Evolutionary conservation across 2,113 vertebrate genomes (phyloP).

Genomic region (Illadopsis cleaveri): DNA sequence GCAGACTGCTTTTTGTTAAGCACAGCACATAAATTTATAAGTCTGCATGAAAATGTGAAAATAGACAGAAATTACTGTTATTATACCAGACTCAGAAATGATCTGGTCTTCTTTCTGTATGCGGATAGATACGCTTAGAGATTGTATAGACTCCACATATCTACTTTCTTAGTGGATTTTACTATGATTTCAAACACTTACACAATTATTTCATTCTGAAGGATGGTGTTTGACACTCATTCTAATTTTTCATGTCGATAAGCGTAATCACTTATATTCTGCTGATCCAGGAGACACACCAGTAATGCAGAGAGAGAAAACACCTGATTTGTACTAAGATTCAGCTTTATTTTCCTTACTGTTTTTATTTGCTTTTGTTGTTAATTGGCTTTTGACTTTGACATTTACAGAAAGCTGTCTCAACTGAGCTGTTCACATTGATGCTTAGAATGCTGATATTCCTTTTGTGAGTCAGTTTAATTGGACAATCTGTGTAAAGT

Average conservation of each 20-base stretch:
- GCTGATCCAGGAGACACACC: neutral
- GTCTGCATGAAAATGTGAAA: neutral
- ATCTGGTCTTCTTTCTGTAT: neutral
- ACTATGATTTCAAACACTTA: neutral
- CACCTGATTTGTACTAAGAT: neutral
- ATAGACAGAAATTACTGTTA: neutral
- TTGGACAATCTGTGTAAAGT: neutral
- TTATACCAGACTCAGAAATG: neutral
- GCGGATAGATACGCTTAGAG: neutral
- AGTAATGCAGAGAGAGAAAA: neutral
- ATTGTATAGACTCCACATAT: neutral
- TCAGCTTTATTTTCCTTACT: neutral
- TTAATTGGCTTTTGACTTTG: neutral
- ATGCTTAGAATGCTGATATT: neutral
- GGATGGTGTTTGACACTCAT: neutral
- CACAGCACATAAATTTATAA: neutral
- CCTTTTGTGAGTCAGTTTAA: neutral
- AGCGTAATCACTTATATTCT: neutral
- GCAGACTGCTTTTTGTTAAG: neutral
- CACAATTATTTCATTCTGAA: neutral
- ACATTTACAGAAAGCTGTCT: neutral
- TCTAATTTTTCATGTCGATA: neutral
- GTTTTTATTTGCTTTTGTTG: neutral
- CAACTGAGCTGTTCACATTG: neutral
- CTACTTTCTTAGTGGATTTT: neutral